A percentile compares a stretch with the other conserved stretches of the same genome.
phyloP scores from a whole-genome alignment of 2,113 vertebrate species.

The Nannospalax galili region DNA sequence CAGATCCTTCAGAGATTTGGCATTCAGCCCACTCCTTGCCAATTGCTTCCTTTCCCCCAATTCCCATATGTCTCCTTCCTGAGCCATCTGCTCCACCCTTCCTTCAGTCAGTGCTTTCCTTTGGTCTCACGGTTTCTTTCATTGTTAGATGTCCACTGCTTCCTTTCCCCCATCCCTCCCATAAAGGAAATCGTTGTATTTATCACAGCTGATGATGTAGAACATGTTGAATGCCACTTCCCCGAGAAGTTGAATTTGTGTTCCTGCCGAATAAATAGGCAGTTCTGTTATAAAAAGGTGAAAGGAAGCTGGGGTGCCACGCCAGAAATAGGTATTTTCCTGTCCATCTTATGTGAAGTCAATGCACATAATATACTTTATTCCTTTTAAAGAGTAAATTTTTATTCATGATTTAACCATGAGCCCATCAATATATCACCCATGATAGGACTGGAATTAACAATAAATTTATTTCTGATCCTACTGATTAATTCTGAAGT shows the following conservation, averaged over 20 bases:
- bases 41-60: conserved; percentile 72
- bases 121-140: conserved; percentile 56
- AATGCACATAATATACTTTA: neutral
- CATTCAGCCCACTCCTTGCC: conserved; percentile 64
- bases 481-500: conserved; percentile 1
- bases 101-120: conserved; percentile 52
- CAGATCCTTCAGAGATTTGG: conserved; percentile 68
- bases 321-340: neutral
- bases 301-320: conserved; percentile 52
- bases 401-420: neutral
- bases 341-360: neutral
- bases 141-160: conserved; percentile 66
- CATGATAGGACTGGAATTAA: neutral
- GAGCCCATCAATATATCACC: neutral
- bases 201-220: conserved; percentile 53
- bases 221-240: conserved; percentile 1
- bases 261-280: conserved; percentile 44
- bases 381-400: neutral
- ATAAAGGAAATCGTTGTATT: conserved; percentile 52
- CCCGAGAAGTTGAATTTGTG: conserved; percentile 56
- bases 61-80: conserved; percentile 73
- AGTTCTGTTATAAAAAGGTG: conserved; percentile 24
- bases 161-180: conserved; percentile 51
- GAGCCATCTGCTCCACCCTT: conserved; percentile 72
- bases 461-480: neutral